phyloP scores from a whole-genome alignment of 2,888 invertebrate genomes.

The Lacanobia wlatinum region DNA sequence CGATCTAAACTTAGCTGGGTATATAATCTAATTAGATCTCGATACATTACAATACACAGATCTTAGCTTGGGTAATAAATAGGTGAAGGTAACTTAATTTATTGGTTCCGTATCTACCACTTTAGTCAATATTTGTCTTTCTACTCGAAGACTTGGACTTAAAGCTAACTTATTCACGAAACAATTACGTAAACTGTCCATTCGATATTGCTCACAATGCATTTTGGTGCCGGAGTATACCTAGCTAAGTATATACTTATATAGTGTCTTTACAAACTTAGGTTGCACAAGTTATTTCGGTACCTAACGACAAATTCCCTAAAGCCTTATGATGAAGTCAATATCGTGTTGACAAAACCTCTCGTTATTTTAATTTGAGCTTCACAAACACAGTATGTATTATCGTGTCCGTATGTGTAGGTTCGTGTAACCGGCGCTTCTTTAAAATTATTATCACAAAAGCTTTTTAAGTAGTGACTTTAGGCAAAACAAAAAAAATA shows the following conservation, averaged over 20 bases:
- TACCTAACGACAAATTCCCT: too few relatives aligned
- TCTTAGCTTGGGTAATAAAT: constrained; percentile 44
- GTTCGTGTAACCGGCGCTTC: too few relatives aligned
- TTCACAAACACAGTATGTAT: background rate
- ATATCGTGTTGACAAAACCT: too few relatives aligned
- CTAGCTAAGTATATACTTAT: background rate
- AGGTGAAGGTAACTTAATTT: constrained; percentile 55
- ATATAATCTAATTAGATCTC: constrained; percentile 37
- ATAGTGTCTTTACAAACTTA: background rate
- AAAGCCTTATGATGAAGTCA: too few relatives aligned
- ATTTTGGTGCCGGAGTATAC: background rate
- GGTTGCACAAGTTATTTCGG: background rate
- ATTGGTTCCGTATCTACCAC: constrained; percentile 21
- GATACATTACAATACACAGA: constrained; percentile 29
- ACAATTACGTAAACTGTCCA: constrained; percentile 42
- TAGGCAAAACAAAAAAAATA: too few relatives aligned
- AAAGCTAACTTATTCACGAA: constrained; percentile 33
- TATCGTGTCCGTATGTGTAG: too few relatives aligned
- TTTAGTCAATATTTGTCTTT: constrained; percentile 30
- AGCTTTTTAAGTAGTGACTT: too few relatives aligned
- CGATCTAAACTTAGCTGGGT: constrained; percentile 1
- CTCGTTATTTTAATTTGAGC: background rate
- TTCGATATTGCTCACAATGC: constrained; percentile 25
- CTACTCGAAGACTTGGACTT: constrained; percentile 12
- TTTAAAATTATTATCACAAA: too few relatives aligned